phyloP scores from a whole-genome alignment of 1,140 invertebrate species.

The Scaptodrosophila lebanonensis region DNA sequence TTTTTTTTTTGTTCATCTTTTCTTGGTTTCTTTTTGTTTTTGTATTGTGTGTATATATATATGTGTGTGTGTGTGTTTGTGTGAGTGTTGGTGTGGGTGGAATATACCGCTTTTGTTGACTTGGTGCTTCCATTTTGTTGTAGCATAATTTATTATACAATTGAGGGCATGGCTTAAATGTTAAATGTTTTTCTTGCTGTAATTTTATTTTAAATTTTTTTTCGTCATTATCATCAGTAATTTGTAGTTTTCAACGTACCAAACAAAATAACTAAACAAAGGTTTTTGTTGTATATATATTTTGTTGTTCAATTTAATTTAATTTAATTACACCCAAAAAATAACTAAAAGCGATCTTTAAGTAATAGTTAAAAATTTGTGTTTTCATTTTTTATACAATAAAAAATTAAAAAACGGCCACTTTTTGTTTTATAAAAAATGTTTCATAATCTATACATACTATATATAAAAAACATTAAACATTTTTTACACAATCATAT shows the following conservation, averaged over 20 bases:
- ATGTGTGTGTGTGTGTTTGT: constrained; percentile 30
- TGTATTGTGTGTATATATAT: constrained; percentile 30
- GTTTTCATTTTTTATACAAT: constrained; percentile 28
- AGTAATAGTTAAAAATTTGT: constrained; percentile 33
- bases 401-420: constrained; percentile 40
- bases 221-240: constrained; percentile 5
- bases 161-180: constrained; percentile 70
- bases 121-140: constrained; percentile 55
- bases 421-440: constrained; percentile 42
- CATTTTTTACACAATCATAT: constrained; percentile 50
- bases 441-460: constrained; percentile 31
- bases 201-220: constrained; percentile 19
- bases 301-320: constrained; percentile 25
- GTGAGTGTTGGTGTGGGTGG: constrained; percentile 58
- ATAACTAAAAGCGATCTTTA: constrained; percentile 30
- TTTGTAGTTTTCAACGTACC: constrained; percentile 61
- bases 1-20: constrained; percentile 40
- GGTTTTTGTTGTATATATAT: constrained; percentile 6
- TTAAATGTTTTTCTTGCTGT: constrained; percentile 53
- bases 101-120: constrained; percentile 65
- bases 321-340: constrained; percentile 34
- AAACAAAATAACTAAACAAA: constrained; percentile 60
- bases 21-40: constrained; percentile 20
- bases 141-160: constrained; percentile 73
- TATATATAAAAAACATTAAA: constrained; percentile 64